Base-by-base conservation (phyloP, 2,113 vertebrate species). In the Muscicapa adusta region DNA sequence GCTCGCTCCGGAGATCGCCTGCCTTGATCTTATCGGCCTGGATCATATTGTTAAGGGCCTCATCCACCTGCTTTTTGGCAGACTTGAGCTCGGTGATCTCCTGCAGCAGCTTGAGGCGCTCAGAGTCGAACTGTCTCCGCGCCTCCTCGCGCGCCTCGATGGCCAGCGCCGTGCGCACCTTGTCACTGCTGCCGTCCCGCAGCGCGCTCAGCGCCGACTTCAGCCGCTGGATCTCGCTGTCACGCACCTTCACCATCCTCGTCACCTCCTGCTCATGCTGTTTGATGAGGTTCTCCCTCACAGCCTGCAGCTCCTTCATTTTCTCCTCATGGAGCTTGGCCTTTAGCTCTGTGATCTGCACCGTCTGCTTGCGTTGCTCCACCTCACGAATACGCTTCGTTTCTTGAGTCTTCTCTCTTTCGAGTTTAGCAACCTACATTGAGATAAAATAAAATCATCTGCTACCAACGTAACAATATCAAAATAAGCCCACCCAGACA, bases 241-340 rank as follows among this genome's bases (percentile, higher is more conserved):
- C 99, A 50, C 99, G 99, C 68, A 99, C 98, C 96, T 99, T 99
- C 82, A 98, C 98, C 23, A 98, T 98, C 83, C 99, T 98, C 0
- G 98, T 97, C 98, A 99, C 97, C 88, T 99, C 99, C 96, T 99
- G 99, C 96, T 99, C 99, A 0, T 99, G 99, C 94, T 99, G 99
- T 73, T 99, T 98, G 45, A 99, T 99, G 92, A 99, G 98, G 85
- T 98, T 99, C 97, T 99, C 99, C 65, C 99, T 95, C 91, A 99
- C 98, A 2, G 98, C 98, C 95, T 99, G 99, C 58, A 99, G 98
- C 95, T 99, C 99, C 96, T 99, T 99, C 94, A 99, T 99, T 94
- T 99, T 99, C 75, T 99, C 99, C 95, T 99, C 99, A 11, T 99
- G 99, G 94, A 99, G 99, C 93, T 99, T 99, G 93, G 99, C 98